These are phyloP conservation scores for Stegodyphus dumicola DNA, from an alignment of 1,140 invertebrate genomes.

Conservation along the genomic window DNA sequence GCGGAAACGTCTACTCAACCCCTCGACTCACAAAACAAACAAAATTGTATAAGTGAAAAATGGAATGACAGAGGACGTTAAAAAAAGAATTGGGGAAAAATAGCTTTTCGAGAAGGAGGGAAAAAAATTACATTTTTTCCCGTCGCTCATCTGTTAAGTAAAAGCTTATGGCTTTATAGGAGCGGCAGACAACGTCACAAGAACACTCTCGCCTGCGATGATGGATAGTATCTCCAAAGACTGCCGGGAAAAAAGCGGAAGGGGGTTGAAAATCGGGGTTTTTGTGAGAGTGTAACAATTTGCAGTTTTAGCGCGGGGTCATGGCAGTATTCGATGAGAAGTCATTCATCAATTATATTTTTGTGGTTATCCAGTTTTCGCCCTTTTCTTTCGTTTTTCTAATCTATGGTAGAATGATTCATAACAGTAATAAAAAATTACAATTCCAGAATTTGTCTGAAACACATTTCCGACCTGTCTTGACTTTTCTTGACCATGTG, in stretches of 20 bases:
- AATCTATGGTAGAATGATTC: no score
- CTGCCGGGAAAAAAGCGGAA: conserved; percentile 4
- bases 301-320: conserved; percentile 24
- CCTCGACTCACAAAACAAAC: conserved; percentile 6
- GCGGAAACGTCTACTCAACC: conserved; percentile 17
- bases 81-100: conserved; percentile 17
- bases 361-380: no score
- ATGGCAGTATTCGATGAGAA: conserved; percentile 4
- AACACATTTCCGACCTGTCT: no score
- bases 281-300: conserved; percentile 49
- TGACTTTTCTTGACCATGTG: no score
- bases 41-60: conserved; percentile 46
- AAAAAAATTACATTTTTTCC: conserved; percentile 10
- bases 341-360: conserved; percentile 39
- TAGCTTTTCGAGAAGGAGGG: not conserved
- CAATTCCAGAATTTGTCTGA: no score
- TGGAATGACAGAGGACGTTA: conserved; percentile 22
- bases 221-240: conserved; percentile 25
- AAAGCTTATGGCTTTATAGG: conserved; percentile 40
- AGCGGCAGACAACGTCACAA: conserved; percentile 22
- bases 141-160: conserved; percentile 41
- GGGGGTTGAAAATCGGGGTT: conserved; percentile 1
- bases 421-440: no score
- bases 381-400: no score
- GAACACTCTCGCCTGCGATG: conserved; percentile 28